Percentiles rank a stretch among this genome's conserved stretches.
Evolutionary conservation across 2,888 invertebrate species (phyloP).

Genomic region (Oithona nana): DNA sequence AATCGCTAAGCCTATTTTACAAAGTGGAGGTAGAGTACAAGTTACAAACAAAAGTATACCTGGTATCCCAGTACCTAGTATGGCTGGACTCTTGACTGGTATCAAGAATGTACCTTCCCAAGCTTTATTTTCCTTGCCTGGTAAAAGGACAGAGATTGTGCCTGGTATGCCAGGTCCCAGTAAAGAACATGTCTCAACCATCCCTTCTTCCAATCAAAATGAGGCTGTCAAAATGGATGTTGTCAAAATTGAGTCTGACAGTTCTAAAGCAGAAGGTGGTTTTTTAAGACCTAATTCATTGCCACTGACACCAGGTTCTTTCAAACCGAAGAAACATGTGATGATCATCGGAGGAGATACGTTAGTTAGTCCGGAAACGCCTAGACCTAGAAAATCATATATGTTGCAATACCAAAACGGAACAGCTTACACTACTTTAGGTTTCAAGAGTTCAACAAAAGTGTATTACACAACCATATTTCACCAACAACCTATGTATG

Average conservation of each 20-base stretch:
- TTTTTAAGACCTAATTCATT: constrained; percentile 62
- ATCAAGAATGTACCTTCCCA: constrained; percentile 1
- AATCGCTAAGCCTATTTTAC: not conserved
- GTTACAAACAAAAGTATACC: not conserved
- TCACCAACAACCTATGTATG: constrained; percentile 83
- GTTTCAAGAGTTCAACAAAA: constrained; percentile 71
- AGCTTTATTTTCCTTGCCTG: constrained; percentile 11
- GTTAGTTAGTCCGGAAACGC: constrained; percentile 74
- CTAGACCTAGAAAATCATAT: constrained; percentile 68
- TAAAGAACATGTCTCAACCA: too few relatives aligned
- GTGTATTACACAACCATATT: constrained; percentile 71
- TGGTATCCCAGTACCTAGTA: constrained; percentile 7
- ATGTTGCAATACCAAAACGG: constrained; percentile 68
- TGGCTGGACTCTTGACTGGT: constrained; percentile 11
- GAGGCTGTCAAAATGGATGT: not conserved
- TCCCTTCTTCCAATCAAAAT: not conserved
- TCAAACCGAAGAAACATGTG: constrained; percentile 50
- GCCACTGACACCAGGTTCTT: constrained; percentile 63
- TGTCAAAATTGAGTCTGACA: not conserved
- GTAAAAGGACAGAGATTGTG: not conserved
- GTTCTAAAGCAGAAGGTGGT: constrained; percentile 29
- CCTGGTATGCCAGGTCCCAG: not conserved
- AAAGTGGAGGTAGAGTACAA: not conserved
- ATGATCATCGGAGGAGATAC: constrained; percentile 28
- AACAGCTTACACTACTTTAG: constrained; percentile 70